phyloP scores from a whole-genome alignment of 2,113 vertebrate species.

The Myrmecophaga tridactyla region DNA sequence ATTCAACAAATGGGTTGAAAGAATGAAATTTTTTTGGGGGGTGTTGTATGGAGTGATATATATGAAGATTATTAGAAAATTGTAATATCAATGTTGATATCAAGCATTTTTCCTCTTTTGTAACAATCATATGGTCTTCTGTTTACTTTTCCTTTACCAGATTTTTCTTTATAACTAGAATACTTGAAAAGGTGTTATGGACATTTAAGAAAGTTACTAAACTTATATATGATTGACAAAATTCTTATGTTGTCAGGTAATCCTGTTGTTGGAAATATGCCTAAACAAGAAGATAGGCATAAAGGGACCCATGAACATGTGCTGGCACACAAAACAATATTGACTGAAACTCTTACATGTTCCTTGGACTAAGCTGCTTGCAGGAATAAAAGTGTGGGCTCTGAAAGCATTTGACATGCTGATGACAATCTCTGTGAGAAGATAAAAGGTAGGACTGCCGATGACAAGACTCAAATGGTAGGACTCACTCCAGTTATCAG shows the following conservation, averaged over 20 bases:
- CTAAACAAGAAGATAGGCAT: not conserved
- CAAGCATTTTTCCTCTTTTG: slow-evolving; percentile 38
- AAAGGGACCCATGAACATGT: not conserved
- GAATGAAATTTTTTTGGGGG: not conserved
- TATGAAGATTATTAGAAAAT: not conserved
- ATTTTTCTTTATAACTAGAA: slow-evolving; percentile 57
- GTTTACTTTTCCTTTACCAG: no score
- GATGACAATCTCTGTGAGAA: slow-evolving; percentile 57
- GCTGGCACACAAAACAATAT: not conserved
- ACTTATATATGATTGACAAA: slow-evolving; percentile 62
- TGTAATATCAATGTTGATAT: slow-evolving; percentile 36
- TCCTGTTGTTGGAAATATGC: slow-evolving; percentile 54
- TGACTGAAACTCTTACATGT: not conserved
- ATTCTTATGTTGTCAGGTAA: slow-evolving; percentile 34
- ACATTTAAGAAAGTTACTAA: slow-evolving; percentile 60
- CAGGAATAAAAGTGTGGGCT: slow-evolving; percentile 61
- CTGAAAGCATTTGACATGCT: slow-evolving; percentile 69
- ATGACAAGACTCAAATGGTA: slow-evolving; percentile 62
- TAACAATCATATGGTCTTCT: slow-evolving; percentile 2
- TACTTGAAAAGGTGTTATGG: slow-evolving; percentile 55
- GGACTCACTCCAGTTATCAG: slow-evolving; percentile 57
- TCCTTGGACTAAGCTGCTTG: slow-evolving; percentile 39
- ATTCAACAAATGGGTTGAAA: not conserved
- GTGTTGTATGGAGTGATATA: not conserved
- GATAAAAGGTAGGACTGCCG: slow-evolving; percentile 73